A percentile compares a stretch with the other conserved stretches of the same genome.
Evolutionary conservation across 1,140 invertebrate genomes (phyloP).

Genomic region (Gryon sp.): DNA sequence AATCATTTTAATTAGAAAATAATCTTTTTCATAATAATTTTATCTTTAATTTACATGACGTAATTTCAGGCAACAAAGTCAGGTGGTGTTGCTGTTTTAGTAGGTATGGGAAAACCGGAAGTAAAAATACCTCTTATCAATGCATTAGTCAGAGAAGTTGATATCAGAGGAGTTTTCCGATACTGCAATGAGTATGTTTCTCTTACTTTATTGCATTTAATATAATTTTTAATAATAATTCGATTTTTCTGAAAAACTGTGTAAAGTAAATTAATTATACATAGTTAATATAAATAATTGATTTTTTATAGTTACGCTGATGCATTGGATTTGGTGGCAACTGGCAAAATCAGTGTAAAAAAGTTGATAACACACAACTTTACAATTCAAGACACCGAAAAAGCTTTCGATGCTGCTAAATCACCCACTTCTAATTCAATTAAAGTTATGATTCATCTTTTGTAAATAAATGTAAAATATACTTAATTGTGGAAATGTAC

Average conservation of each 20-base stretch:
- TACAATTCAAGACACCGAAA: slow-evolving; percentile 88
- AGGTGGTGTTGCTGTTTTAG: slow-evolving; percentile 90
- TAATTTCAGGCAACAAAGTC: slow-evolving; percentile 89
- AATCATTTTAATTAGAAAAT: too few relatives aligned
- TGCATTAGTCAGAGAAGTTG: slow-evolving; percentile 90
- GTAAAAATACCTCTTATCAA: slow-evolving; percentile 90
- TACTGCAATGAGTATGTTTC: slow-evolving; percentile 91
- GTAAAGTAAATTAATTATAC: too few relatives aligned
- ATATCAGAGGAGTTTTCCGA: slow-evolving; percentile 94
- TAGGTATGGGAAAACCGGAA: slow-evolving; percentile 91
- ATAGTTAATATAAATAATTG: slow-evolving; percentile 15
- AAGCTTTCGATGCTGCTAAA: slow-evolving; percentile 93
- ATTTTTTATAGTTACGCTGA: slow-evolving; percentile 86
- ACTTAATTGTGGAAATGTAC: neutral
- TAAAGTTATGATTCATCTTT: slow-evolving; percentile 97
- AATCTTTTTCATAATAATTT: too few relatives aligned
- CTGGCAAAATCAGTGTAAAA: slow-evolving; percentile 91
- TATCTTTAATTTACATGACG: too few relatives aligned
- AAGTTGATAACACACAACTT: slow-evolving; percentile 95
- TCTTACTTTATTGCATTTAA: slow-evolving; percentile 58
- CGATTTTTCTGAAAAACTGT: too few relatives aligned
- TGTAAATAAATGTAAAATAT: slow-evolving; percentile 20
- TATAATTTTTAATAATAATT: slow-evolving; percentile 7
- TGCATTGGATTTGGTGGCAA: slow-evolving; percentile 90
- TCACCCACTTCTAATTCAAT: slow-evolving; percentile 86